phyloP scores from a whole-genome alignment of 1,140 invertebrate species.

The Lepidostoma basale region DNA sequence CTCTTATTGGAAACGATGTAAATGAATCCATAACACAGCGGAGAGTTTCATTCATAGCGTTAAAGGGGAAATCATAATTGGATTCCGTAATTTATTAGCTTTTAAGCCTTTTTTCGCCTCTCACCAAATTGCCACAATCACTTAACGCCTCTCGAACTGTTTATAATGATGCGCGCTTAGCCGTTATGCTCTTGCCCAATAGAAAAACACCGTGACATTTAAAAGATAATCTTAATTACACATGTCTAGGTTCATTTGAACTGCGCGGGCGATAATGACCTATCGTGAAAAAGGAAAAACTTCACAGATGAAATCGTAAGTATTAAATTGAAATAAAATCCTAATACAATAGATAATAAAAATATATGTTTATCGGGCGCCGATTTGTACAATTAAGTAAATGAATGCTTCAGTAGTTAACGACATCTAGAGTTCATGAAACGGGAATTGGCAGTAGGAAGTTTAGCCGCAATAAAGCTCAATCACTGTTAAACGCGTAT shows the following conservation, averaged over 20 bases:
- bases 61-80: conserved; percentile 3
- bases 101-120: conserved; percentile 11
- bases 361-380: no score
- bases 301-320: no score
- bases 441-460: not conserved
- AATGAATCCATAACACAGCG: not conserved
- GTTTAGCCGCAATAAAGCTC: conserved; percentile 2
- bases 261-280: conserved; percentile 29
- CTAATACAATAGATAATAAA: no score
- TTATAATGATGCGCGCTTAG: conserved; percentile 23
- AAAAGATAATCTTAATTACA: conserved; percentile 32
- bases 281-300: no score
- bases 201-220: conserved; percentile 35
- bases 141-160: conserved; percentile 20
- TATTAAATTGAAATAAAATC: no score
- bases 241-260: conserved; percentile 18
- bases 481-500: not conserved
- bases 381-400: no score
- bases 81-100: conserved; percentile 18
- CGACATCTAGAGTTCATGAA: not conserved
- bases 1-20: not conserved
- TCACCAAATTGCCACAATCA: conserved; percentile 10
- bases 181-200: conserved; percentile 8
- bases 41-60: not conserved
- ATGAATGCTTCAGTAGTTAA: not conserved